Evolutionary conservation across 2,888 invertebrate species (phyloP).

Genomic region (Ophraella communa): DNA sequence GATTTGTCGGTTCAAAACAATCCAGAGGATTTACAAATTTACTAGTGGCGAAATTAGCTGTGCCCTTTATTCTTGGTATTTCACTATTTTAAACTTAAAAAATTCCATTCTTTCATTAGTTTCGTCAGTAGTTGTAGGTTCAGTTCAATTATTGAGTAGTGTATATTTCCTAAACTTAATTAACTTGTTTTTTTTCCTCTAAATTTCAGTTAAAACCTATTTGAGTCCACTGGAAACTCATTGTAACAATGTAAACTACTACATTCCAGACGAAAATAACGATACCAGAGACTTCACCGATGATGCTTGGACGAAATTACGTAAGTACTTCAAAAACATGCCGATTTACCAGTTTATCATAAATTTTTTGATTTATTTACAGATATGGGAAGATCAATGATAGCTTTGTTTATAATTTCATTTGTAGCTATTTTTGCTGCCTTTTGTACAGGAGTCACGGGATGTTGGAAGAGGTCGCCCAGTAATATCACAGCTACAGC

Average conservation of each 20-base stretch:
- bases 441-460: conserved; percentile 94
- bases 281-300: conserved; percentile 80
- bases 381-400: conserved; percentile 90
- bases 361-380: conserved; percentile 48
- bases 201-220: conserved; percentile 81
- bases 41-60: no score
- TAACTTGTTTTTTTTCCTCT: background rate
- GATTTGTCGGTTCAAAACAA: no score
- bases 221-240: conserved; percentile 92
- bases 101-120: no score
- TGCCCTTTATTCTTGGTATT: no score
- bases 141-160: no score
- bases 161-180: no score
- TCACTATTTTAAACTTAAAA: no score
- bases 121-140: no score
- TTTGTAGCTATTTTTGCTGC: conserved; percentile 91
- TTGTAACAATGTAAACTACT: conserved; percentile 94
- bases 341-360: background rate
- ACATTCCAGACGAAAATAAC: conserved; percentile 87
- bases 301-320: conserved; percentile 82
- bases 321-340: conserved; percentile 64
- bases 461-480: conserved; percentile 95
- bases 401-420: conserved; percentile 91
- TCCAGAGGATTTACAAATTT: no score
- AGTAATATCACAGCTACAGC: conserved; percentile 94